Evolutionary conservation across 1,140 invertebrate species (phyloP), one percentile per base, ranked within the genome.

Genomic region (Maconellicoccus hirsutus): DNA sequence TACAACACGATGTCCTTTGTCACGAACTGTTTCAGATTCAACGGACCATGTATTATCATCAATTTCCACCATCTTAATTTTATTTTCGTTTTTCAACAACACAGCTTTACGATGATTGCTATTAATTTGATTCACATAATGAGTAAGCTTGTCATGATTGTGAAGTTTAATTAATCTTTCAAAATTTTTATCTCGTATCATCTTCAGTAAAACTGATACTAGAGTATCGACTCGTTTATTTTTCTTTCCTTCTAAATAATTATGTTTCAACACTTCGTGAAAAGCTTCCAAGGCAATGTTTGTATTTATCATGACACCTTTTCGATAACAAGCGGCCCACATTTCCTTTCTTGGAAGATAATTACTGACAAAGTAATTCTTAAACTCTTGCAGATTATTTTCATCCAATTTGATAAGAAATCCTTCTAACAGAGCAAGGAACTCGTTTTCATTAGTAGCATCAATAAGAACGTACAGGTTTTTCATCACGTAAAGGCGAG

Each of bases 221-320:
- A n/a, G 42, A 21, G 12, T 7, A 52, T 70, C 70, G 7, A 70
- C 8, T 23, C 38, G 39, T 25, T 52, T 22, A 70, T 70, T 70
- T 70, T 52, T 70, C 3, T 25, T 14, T n/a, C 70, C 70, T 16
- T 70, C 12, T 22, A 70, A 26, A 70, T 70, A 70, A 25, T 39
- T 38, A 70, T 70, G 42, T 52, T 70, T 70, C 1, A 70, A 23
- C 7, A 6, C 7, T 10, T 70, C 42, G 19, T 70, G 70, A 8
- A 70, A 12, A 70, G 19, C 23, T 26, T 70, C 70, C 38, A 70
- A 70, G 33, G 38, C 38, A 29, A 70, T 70, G 42, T 70, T 70
- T 12, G 70, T 70, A 52, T 70, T 70, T 2, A 70, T 70, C n/a
- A 29, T 38, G 33, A n/a, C 21, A 12, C 14, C 16, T 14, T 3